Evolutionary conservation across 2,797 vertebrate genomes (phyloP), one percentile per base, ranked within the genome.

Genomic region (Morelia viridis): DNA sequence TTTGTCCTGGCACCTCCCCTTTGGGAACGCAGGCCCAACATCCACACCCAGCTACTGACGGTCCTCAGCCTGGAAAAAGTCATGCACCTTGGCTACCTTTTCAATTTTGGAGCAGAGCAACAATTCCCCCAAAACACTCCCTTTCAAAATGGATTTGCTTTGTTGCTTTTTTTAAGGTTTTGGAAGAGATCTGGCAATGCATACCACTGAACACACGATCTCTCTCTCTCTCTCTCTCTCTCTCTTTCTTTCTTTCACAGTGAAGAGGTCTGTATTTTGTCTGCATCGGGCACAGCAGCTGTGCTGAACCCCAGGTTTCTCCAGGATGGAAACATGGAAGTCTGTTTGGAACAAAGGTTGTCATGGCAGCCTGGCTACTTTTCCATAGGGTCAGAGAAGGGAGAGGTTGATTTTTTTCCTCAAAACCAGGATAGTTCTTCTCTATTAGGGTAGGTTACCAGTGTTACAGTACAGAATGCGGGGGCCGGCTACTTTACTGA

Each of bases 181-280:
- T 5, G 5, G 41, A 24, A 13, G 26, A 12, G 50, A 57, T 11
- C 53, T 65, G 15, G 0, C 28, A 93, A 93, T 19, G 64, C 61
- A 5, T 76, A 3, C 2, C 41, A 50, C 5, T 10, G 17, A 35
- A 1, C 76, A 10, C 0, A 58, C 89, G 89, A 94, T 62, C 90
- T 95, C 96, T 87, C 62, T 28, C 2, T 64, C 26, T 11, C 2
- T 65, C 64, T 28, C 1, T 94, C 89, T 94, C 64, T 90, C 92
- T 88, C 94, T 26, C 95, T 84, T n/a, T 94, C 94, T 76, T 96
- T 96, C 89, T 95, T 65, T 96, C 94, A 50, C 97, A 99, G 99
- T 93, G 99, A 99, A 97, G 99, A 99, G 96, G 99, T 99, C 96
- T 99, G 99, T 95, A 99, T 99, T 97, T 98, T 99, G 95, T 99